Evolutionary conservation across 2,797 vertebrate species (phyloP), one percentile per base, ranked within the genome.

Genomic region (Cuculus canorus): DNA sequence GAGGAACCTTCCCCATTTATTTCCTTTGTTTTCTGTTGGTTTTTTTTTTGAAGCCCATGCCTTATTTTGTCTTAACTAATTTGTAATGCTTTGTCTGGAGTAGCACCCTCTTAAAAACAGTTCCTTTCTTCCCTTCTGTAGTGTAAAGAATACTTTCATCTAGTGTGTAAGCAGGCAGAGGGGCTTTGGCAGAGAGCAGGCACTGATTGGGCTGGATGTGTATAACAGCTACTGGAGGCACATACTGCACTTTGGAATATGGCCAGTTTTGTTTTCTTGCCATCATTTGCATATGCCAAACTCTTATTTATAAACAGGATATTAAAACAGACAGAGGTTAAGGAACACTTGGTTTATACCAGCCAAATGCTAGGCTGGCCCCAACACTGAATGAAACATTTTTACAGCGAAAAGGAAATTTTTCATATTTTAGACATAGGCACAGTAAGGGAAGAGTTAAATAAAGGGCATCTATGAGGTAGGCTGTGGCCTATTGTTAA

Each of bases 201-300:
- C 54, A 39, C 3, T 0, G 2, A 7, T 0, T 64, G 82, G 82
- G 71, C 17, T 47, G 86, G n/a, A 50, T 43, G 77, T 5, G 0
- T 33, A 1, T 23, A 57, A 48, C 47, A 45, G 25, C 1, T 17
- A 5, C 28, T 7, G 48, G 39, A 84, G 68, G 53, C 52, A 75
- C 80, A 63, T 43, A 32, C 0, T 76, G 82, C 48, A 43, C 56
- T 80, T 60, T 64, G 63, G 82, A 88, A 63, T 22, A n/a, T 0
- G 4, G 48, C 48, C 77, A 66, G 56, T 25, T 90, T 76, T 81
- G 21, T 66, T 70, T 50, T 45, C 76, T 63, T 90, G 80, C 52
- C 65, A 52, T 33, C 0, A 2, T 27, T 70, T 52, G 8, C 57
- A 33, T 14, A 60, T 64, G 56, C 45, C 80, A 86, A 88, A 56